Base-by-base conservation (phyloP, 2,888 invertebrate species). In the Pachymerium ferrugineum region DNA sequence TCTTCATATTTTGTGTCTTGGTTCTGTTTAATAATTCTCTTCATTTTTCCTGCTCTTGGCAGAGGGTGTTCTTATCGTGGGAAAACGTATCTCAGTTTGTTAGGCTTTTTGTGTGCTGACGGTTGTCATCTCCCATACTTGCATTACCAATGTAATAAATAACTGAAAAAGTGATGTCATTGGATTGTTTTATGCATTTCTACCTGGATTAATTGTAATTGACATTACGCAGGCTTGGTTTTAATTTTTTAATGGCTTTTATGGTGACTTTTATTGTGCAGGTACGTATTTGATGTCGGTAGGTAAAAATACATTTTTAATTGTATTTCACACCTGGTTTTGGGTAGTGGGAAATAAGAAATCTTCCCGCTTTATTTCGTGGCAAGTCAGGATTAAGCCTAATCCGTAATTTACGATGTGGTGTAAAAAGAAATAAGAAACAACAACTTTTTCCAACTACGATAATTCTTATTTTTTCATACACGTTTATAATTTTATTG, bases 1-100 rank as follows among this genome's bases (percentile, higher is more conserved):
- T 62, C 62, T 62, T 62, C 62, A 62, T 62, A 62, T 62, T 62
- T 62, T 62, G 62, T 62, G 62, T 62, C 62, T 62, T 25, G 62
- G 62, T 28, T 62, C 62, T 62, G 62, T 62, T 62, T 62, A 62
- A 62, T 28, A 62, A 62, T 62, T 62, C 62, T 62, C 62, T 62
- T 62, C 62, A 62, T 62, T 62, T 38, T 62, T 62, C 62, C 62
- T 54, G 47, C 47, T 62, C 62, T 14, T 62, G 12, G 62, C 22
- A 28, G 62, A 62, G 62, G 62, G 62, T 25, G 62, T 62, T 62
- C 62, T n/a, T n/a, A 28, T 62, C 62, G 62, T 62, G 62, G 62
- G 62, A 62, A 62, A 62, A 62, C 10, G 25, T 38, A 38, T 38
- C 12, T 3, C 3, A 62, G 28, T 14, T 62, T 25, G 25, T 62